Evolutionary conservation across 1,140 invertebrate species (phyloP), one percentile per base, ranked within the genome.

Genomic region (Drosophila miranda): DNA sequence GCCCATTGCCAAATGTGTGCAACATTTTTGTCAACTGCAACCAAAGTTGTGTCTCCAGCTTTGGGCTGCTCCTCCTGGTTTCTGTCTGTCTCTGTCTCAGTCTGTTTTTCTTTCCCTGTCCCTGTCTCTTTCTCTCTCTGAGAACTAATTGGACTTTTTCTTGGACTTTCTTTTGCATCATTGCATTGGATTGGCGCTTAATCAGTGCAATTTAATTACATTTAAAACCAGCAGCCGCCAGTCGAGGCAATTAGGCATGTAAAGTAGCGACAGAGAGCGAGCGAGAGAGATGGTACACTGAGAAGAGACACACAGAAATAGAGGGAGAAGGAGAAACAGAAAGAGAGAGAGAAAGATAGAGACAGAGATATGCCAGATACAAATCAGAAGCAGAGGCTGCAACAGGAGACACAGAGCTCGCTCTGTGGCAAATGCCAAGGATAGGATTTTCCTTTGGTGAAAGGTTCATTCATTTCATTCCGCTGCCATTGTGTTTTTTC

Each of bases 161-260:
- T 38, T 44, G 55, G 50, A 75, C 71, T 75, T 76, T 75, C 63
- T 68, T 44, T 42, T 28, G 73, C 61, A 30, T 34, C 3, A 11
- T 13, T 5, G 11, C 11, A 13, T 5, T 34, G 30, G 30, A 75
- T 70, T 59, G 70, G 58, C 61, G 63, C 73, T 58, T 87, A 86
- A 86, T 86, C 82, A 87, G 78, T 78, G 81, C 81, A 86, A 81
- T 86, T 86, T 86, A 86, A 86, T 86, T 86, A 86, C 81, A 64
- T 56, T 56, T 52, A 26, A 21, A 16, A 30, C 26, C 42, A 61
- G 26, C 19, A 13, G 66, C 71, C 59, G 50, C 70, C 49, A 72
- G 43, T 48, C 56, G 34, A 56, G 72, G 82, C 81, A 86, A 86
- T 86, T 86, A 86, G 81, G 74, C 81, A 86, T 86, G 81, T 86